Conservation (phyloP, 2,113 vertebrate species). For the Synodontis membranacea region DNA sequence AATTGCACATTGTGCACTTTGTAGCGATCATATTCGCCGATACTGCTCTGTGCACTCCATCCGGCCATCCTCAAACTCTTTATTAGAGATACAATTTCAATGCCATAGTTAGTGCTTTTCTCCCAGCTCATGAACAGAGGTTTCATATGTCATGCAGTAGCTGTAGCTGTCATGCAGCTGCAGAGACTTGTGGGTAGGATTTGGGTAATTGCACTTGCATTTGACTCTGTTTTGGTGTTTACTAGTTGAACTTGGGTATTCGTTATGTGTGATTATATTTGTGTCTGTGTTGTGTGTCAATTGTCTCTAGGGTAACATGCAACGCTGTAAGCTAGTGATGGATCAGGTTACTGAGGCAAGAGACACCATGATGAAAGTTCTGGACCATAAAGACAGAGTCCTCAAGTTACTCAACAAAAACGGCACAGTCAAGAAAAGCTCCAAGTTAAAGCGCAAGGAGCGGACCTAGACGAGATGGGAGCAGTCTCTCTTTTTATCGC, state of each 20-base stretch:
- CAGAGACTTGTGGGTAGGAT: not conserved
- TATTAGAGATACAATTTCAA: not conserved
- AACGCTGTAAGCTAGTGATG: slow-evolving; percentile 99
- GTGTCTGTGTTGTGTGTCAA: slow-evolving; percentile 7
- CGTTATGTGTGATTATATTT: not conserved
- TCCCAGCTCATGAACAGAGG: not conserved
- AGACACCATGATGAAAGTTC: slow-evolving; percentile 98
- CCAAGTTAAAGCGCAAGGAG: slow-evolving; percentile 96
- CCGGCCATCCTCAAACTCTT: not conserved
- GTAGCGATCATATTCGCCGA: not conserved
- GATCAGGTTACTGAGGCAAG: slow-evolving; percentile 98
- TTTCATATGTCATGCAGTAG: not conserved
- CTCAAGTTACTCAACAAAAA: slow-evolving; percentile 98
- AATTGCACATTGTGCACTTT: not conserved
- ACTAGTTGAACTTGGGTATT: not conserved
- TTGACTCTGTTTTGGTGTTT: not conserved
- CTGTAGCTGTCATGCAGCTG: not conserved
- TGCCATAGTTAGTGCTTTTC: not conserved
- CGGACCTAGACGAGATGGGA: slow-evolving; percentile 73
- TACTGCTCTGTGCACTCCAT: not conserved
- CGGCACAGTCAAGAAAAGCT: slow-evolving; percentile 90
- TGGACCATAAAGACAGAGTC: slow-evolving; percentile 97
- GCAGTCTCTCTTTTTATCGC: not conserved
- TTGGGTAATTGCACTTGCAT: not conserved
- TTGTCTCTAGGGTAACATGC: slow-evolving; percentile 89